Base-by-base conservation (phyloP, 1,140 invertebrate genomes). In the Brachionus calyciflorus region DNA sequence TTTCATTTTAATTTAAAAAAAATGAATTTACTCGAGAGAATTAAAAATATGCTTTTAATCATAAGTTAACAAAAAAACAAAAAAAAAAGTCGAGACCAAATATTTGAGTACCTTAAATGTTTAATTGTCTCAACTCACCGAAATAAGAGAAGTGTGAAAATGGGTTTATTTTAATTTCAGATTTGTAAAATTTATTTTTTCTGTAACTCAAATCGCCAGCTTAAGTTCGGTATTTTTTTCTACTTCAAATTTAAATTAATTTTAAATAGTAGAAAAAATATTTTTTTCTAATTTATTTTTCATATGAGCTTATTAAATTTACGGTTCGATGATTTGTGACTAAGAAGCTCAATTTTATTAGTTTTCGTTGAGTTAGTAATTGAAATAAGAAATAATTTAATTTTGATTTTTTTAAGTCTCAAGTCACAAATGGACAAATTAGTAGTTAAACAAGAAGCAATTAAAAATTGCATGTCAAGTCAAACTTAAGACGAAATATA, bases 381-480 rank as follows among this genome's bases (percentile, higher is more conserved):
- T 53, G 37, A 33, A 60, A 60, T 17, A 60, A 60, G n/a, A 57
- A 26, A 57, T 10, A 57, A n/a, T 21, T 53, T 12, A 3, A 53
- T 53, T 26, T 53, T 53, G 17, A 9, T 10, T 33, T 26, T 21
- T 51, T 6, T 30, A 28, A 28, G 12, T 53, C n/a, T 28, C 33
- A 17, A 55, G 0, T 53, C 21, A 9, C 28, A 2, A 19, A 24
- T 26, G 33, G 33, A 55, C 24, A 55, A n/a, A n/a, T n/a, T n/a
- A n/a, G n/a, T n/a, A n/a, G n/a, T n/a, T n/a, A n/a, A n/a, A n/a
- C n/a, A n/a, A n/a, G n/a, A n/a, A n/a, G n/a, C n/a, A n/a, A n/a
- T n/a, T 37, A 60, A 17, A 37, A 6, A 17, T 60, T 60, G 55
- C 55, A 60, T 60, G 55, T 60, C 55, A 60, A 60, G n/a, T 60